A percentile compares a stretch with the other conserved stretches of the same genome.
Conservation (phyloP, 2,113 vertebrate genomes). For the Lipophrys pholis region DNA sequence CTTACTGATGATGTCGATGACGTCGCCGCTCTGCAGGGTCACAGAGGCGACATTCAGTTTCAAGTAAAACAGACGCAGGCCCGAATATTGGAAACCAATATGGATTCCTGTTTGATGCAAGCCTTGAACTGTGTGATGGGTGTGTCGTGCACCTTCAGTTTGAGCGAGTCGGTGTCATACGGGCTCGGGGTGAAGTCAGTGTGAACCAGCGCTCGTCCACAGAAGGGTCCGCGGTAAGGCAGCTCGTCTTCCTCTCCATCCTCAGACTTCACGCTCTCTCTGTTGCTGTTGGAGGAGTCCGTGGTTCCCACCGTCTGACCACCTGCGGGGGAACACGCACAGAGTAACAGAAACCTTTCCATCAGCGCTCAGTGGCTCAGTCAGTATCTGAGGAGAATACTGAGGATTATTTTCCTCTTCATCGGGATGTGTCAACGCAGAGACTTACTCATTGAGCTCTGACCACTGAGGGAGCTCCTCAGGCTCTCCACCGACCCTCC, state of each 20-base stretch:
- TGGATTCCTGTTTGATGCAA: too few relatives aligned
- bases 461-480: slow-evolving; percentile 95
- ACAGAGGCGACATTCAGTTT: neutral
- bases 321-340: slow-evolving; percentile 76
- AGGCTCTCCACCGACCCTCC: slow-evolving; percentile 97
- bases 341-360: neutral
- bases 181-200: slow-evolving; percentile 97
- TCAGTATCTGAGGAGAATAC: slow-evolving; percentile 5
- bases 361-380: too few relatives aligned
- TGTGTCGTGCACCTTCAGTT: slow-evolving; percentile 88
- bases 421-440: slow-evolving; percentile 1
- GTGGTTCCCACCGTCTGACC: slow-evolving; percentile 97
- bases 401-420: slow-evolving; percentile 12
- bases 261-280: slow-evolving; percentile 97
- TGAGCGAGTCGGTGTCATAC: slow-evolving; percentile 96
- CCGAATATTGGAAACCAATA: too few relatives aligned
- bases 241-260: slow-evolving; percentile 96
- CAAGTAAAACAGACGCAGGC: too few relatives aligned
- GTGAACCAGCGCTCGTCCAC: slow-evolving; percentile 93
- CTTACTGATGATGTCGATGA: slow-evolving; percentile 97
- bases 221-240: slow-evolving; percentile 94
- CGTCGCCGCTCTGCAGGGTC: slow-evolving; percentile 89
- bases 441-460: slow-evolving; percentile 96
- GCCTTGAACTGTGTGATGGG: neutral
- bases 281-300: slow-evolving; percentile 96